Evolutionary conservation across 1,140 invertebrate genomes (phyloP).

Genomic region (Eupristina koningsbergeri): DNA sequence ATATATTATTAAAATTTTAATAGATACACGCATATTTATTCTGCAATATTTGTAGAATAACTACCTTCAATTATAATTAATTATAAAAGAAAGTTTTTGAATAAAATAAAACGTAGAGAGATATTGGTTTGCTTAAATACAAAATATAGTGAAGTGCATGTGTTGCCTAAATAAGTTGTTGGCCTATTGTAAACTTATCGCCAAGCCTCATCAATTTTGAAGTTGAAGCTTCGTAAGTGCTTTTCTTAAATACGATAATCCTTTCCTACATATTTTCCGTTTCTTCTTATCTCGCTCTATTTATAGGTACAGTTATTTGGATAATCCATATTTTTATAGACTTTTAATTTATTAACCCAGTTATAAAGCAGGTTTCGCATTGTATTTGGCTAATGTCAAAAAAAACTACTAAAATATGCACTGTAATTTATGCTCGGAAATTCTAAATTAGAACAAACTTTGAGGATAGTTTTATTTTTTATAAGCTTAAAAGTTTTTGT

Average conservation of each 20-base stretch:
- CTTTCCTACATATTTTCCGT: neutral
- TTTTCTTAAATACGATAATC: constrained; percentile 47
- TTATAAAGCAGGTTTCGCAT: constrained; percentile 1
- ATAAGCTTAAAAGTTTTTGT: too few species aligned
- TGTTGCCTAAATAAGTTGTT: neutral
- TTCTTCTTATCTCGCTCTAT: too few species aligned
- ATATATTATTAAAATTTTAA: neutral
- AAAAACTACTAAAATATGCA: neutral
- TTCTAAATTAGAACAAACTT: too few species aligned
- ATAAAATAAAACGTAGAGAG: neutral
- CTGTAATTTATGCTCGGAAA: neutral
- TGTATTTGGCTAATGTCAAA: neutral
- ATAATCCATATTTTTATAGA: constrained; percentile 42
- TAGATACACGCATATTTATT: neutral
- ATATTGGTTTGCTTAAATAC: neutral
- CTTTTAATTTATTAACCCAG: constrained; percentile 36
- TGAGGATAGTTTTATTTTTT: too few species aligned
- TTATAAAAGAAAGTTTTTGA: neutral
- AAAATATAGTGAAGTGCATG: neutral
- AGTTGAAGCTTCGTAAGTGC: constrained; percentile 46
- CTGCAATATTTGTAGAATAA: neutral
- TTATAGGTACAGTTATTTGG: neutral
- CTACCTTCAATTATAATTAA: constrained; percentile 17
- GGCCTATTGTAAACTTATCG: constrained; percentile 27
- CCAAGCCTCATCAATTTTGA: constrained; percentile 47